Percentiles rank a stretch among this genome's conserved stretches.
phyloP scores from a whole-genome alignment of 2,113 vertebrate species.

The Microcebus griseorufus region DNA sequence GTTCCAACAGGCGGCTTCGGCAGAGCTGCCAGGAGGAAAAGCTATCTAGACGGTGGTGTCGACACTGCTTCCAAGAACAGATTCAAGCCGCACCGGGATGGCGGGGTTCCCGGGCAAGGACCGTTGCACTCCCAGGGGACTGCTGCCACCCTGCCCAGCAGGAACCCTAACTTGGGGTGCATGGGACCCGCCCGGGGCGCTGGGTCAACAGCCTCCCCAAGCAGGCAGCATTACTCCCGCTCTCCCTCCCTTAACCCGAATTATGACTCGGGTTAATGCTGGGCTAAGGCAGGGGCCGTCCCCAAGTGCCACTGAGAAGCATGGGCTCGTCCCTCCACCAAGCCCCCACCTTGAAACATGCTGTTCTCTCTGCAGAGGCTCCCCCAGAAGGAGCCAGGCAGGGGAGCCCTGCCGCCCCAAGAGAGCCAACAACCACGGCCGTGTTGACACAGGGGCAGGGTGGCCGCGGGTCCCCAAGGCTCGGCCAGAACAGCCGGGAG shows the following conservation, averaged over 20 bases:
- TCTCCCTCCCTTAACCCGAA: no score
- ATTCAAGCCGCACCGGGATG: neutral
- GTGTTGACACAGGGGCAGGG: neutral
- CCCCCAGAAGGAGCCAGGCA: neutral
- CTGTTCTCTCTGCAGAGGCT: neutral
- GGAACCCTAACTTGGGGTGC: neutral
- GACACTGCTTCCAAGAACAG: neutral
- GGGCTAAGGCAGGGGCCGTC: neutral
- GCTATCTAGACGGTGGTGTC: neutral
- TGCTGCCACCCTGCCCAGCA: neutral
- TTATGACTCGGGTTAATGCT: no score
- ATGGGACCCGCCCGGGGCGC: fast-evolving
- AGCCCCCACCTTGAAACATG: neutral
- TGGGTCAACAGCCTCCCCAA: neutral
- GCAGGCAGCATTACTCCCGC: neutral
- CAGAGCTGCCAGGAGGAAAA: neutral
- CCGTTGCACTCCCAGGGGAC: neutral
- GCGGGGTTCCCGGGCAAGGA: neutral
- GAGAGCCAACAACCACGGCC: neutral
- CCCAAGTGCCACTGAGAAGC: neutral
- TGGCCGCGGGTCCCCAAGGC: neutral
- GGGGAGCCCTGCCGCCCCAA: neutral
- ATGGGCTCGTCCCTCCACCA: neutral
- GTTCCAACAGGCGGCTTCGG: neutral
- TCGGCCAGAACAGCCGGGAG: neutral